Evolutionary conservation across 2,797 vertebrate genomes (phyloP).

Genomic region (Bufotes viridis): DNA sequence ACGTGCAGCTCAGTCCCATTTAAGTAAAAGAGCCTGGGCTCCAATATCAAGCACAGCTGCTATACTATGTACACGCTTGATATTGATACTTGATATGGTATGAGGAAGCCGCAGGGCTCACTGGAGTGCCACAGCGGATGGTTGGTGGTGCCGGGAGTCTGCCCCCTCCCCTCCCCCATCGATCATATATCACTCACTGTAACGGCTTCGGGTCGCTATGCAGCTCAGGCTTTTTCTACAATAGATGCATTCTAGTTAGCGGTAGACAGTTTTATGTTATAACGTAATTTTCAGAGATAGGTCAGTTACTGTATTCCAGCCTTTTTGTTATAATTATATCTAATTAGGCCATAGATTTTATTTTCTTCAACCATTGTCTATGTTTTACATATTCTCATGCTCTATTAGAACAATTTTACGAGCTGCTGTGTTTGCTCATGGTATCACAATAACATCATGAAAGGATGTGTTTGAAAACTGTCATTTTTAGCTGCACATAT

Average conservation of each 20-base stretch:
- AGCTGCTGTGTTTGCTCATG: neutral
- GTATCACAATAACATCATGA: slow-evolving; percentile 16
- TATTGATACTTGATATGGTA: too few species aligned
- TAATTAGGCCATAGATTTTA: neutral
- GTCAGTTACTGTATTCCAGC: neutral
- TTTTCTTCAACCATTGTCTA: neutral
- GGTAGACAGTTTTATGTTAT: neutral
- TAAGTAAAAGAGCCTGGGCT: too few species aligned
- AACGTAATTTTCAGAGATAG: neutral
- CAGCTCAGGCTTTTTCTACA: neutral
- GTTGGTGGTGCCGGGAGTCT: too few species aligned
- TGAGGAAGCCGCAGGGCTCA: too few species aligned
- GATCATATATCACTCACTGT: too few species aligned
- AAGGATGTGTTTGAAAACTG: slow-evolving; percentile 30
- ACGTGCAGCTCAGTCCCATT: too few species aligned
- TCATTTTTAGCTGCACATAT: slow-evolving; percentile 20
- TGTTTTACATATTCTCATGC: neutral
- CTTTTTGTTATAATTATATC: neutral
- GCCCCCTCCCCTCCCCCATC: too few species aligned
- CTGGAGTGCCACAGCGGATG: too few species aligned
- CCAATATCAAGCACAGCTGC: too few species aligned
- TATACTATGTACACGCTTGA: too few species aligned
- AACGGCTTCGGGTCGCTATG: too few species aligned
- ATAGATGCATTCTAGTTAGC: neutral
- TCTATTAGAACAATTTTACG: neutral